A percentile compares a stretch with the other conserved stretches of the same genome.
These are phyloP conservation scores for Gastracanthus pulcherrimus DNA, from an alignment of 2,888 invertebrate genomes.

Conservation along the genomic window DNA sequence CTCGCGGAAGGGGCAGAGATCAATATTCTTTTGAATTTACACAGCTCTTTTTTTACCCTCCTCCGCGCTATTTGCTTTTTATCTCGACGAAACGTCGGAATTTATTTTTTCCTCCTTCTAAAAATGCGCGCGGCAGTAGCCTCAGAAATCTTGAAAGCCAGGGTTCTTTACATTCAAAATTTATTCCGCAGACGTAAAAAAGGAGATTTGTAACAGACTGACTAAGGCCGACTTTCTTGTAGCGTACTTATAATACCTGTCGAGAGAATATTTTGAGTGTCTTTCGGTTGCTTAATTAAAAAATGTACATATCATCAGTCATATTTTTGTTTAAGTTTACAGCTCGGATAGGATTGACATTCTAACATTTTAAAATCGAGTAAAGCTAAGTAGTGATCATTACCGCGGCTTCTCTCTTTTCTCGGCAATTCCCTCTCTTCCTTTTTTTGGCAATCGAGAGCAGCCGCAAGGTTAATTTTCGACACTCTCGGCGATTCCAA, in stretches of 20 bases:
- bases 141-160: constrained; percentile 7
- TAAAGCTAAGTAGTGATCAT: too few species aligned
- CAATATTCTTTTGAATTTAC: constrained; percentile 46
- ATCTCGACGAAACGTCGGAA: constrained; percentile 2
- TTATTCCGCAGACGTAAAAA: constrained; percentile 34
- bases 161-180: constrained; percentile 33
- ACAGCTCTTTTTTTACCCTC: neutral
- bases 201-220: constrained; percentile 33
- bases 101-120: neutral
- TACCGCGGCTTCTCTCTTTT: too few species aligned
- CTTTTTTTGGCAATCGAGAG: neutral
- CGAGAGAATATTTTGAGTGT: neutral
- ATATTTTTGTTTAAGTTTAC: too few species aligned
- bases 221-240: constrained; percentile 8
- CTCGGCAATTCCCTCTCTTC: too few species aligned
- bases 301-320: neutral
- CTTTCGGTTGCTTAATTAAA: neutral
- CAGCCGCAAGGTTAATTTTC: constrained; percentile 25
- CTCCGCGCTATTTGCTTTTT: constrained; percentile 17
- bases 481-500: constrained; percentile 26
- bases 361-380: too few species aligned
- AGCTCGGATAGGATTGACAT: too few species aligned
- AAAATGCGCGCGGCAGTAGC: neutral
- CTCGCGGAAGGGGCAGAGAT: constrained; percentile 3
- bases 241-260: neutral